Evolutionary conservation across 2,113 vertebrate genomes (phyloP).

Genomic region (Lutjanus erythropterus): DNA sequence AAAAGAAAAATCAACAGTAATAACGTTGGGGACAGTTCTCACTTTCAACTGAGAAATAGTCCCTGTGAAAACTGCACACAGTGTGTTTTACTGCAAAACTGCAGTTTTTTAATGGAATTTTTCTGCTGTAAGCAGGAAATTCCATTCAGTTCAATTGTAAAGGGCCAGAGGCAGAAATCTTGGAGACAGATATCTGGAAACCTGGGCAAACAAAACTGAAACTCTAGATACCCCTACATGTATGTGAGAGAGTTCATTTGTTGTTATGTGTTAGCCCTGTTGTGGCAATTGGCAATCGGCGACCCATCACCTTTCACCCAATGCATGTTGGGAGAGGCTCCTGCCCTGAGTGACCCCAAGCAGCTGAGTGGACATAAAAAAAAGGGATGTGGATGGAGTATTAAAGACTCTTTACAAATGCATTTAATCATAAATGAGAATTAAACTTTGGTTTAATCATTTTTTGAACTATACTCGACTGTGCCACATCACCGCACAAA

Average conservation of each 20-base stretch:
- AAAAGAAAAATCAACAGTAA: background rate
- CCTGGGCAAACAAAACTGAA: background rate
- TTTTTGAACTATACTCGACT: too few relatives aligned
- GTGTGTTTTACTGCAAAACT: background rate
- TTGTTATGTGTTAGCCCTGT: too few relatives aligned
- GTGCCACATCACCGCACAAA: too few relatives aligned
- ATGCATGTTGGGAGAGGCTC: background rate
- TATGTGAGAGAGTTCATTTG: background rate
- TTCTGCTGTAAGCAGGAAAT: background rate
- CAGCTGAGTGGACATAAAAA: background rate
- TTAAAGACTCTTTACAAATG: too few relatives aligned
- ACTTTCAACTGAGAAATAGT: background rate
- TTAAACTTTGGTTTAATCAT: background rate
- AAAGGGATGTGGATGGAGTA: background rate
- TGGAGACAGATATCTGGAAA: background rate
- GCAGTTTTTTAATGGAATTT: background rate
- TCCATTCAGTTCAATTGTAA: background rate
- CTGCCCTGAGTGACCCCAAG: background rate
- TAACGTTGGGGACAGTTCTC: background rate
- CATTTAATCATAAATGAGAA: background rate
- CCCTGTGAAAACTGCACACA: background rate
- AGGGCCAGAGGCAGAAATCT: background rate
- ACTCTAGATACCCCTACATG: background rate
- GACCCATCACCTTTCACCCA: background rate
- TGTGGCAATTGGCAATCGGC: too few relatives aligned